Conservation (phyloP, 1,140 invertebrate species). For the Thalassaphorura encarpata region DNA sequence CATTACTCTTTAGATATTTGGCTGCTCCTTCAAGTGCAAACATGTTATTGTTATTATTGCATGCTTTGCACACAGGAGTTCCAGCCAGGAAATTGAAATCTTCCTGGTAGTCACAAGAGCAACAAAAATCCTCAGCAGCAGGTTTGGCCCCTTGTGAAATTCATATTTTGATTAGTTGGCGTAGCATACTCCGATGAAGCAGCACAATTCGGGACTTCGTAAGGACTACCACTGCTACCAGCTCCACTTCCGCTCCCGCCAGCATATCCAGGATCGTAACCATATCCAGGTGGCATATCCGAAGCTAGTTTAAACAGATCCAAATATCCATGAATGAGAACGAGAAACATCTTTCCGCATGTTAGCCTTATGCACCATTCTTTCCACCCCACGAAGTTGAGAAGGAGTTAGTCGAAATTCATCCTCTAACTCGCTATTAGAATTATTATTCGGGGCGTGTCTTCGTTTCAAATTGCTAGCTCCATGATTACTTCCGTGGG, state of each 20-base stretch:
- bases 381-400: slow-evolving; percentile 16
- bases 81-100: background rate
- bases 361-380: slow-evolving; percentile 28
- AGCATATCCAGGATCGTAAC: slow-evolving; percentile 5
- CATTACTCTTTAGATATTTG: too few species aligned
- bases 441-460: background rate
- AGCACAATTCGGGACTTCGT: too few species aligned
- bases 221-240: too few species aligned
- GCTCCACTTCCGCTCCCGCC: background rate
- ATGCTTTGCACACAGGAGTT: slow-evolving; percentile 4
- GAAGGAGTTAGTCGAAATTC: slow-evolving; percentile 25
- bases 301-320: slow-evolving; percentile 25
- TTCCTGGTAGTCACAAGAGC: slow-evolving; percentile 19
- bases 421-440: slow-evolving; percentile 15
- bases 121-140: slow-evolving; percentile 5
- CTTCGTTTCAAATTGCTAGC: background rate
- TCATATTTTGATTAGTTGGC: too few species aligned
- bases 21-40: background rate
- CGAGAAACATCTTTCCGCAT: slow-evolving; percentile 20
- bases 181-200: too few species aligned
- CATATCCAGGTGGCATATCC: slow-evolving; percentile 27
- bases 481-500: slow-evolving; percentile 7
- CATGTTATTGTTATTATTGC: background rate
- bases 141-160: slow-evolving; percentile 1
- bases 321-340: slow-evolving; percentile 32